Evolutionary conservation across 2,113 vertebrate species (phyloP), one percentile per base, ranked within the genome.

Genomic region (Paraplagusia blochii): DNA sequence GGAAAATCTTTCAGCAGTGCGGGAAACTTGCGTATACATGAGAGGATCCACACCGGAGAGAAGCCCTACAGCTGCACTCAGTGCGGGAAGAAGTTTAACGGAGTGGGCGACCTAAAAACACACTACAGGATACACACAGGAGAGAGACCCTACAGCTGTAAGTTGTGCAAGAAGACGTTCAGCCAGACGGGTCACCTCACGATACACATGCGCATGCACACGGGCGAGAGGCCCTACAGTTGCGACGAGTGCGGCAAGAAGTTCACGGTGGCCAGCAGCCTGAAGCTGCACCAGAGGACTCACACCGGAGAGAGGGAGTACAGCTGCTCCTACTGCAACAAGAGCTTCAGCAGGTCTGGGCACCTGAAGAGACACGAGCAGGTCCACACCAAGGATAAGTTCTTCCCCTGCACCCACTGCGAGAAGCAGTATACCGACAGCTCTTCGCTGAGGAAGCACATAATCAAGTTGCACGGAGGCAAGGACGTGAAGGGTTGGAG

Each of bases 171-270:
- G 46, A 90, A 90, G 75, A 89, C 85, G 5, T 91, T 91, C 67
- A 90, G 87, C 71, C 89, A 91, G 69, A 64, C 85, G 0, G 89
- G 89, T 2, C 88, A 90, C 73, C 88, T 91, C 50, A 90, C 84
- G 49, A 90, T 90, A 51, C 90, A 91, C 86, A 88, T 81, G 83
- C 64, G 89, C 5, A 88, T 88, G 86, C 90, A 91, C 78, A 90
- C 89, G 0, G 89, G 90, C 0, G 90, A 91, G 34, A 75, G 82
- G 17, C 89, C 89, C 0, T 91, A 90, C 79, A 63, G 80, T 76
- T 91, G 90, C 65, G 42, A 19, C 0, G 73, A 86, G 63, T 91
- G 90, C 0, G 85, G 81, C 8, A 89, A 87, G 59, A 83, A 64
- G 57, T 91, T 91, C 38, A 88, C 88, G 0, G 88, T 90, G 70